Conservation (phyloP, 1,140 invertebrate genomes). For the Atta colombica region DNA sequence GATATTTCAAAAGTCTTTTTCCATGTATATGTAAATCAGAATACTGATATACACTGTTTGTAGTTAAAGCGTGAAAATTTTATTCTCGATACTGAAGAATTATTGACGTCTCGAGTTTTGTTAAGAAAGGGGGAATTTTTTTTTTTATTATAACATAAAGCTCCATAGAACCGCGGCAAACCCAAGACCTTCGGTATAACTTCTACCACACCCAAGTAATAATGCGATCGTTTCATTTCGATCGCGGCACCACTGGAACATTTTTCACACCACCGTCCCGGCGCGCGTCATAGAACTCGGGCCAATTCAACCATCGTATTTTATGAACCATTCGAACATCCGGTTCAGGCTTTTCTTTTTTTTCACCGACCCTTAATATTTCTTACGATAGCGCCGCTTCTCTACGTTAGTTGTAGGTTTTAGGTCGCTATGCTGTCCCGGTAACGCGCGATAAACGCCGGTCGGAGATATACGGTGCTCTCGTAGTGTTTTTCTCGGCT, state of each 20-base stretch:
- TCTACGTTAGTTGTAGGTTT: constrained; percentile 12
- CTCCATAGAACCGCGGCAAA: neutral
- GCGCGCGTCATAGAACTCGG: constrained; percentile 35
- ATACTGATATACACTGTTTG: neutral
- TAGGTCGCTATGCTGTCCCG: constrained; percentile 23
- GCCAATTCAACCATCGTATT: constrained; percentile 57
- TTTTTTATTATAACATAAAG: neutral
- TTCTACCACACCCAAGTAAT: constrained; percentile 54
- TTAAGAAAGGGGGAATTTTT: neutral
- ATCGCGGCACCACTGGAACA: constrained; percentile 39
- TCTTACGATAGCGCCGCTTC: constrained; percentile 32
- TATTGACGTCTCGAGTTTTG: neutral
- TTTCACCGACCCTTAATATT: constrained; percentile 49
- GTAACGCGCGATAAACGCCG: constrained; percentile 55
- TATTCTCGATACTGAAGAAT: neutral
- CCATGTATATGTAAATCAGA: neutral
- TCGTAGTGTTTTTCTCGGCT: constrained; percentile 43
- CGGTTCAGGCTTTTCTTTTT: constrained; percentile 14
- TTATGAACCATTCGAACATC: constrained; percentile 54
- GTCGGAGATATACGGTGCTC: constrained; percentile 31
- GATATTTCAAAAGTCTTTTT: too few relatives aligned
- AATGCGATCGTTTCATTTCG: constrained; percentile 62
- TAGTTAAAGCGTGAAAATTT: neutral
- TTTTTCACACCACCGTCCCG: constrained; percentile 50
- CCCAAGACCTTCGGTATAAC: constrained; percentile 1